Evolutionary conservation across 1,140 invertebrate species (phyloP).

Genomic region (Choristoneura fumiferana): DNA sequence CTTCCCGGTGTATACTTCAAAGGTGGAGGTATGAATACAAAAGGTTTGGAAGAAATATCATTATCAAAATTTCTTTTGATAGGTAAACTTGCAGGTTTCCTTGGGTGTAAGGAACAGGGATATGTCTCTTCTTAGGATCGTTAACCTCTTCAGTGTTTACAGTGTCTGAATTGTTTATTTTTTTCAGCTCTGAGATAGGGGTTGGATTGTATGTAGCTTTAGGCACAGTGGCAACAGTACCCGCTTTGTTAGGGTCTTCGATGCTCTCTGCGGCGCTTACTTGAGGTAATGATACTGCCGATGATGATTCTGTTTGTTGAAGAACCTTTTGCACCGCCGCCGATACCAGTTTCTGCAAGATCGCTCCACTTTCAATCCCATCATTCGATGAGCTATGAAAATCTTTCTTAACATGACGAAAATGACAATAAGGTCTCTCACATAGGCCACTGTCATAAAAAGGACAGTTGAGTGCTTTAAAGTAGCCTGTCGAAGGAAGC

Average conservation of each 20-base stretch:
- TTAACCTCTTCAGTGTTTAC: conserved; percentile 50
- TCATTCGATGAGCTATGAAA: conserved; percentile 51
- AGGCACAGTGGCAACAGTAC: conserved; percentile 24
- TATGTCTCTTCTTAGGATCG: conserved; percentile 66
- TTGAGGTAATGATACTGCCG: conserved; percentile 23
- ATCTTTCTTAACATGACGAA: conserved; percentile 87
- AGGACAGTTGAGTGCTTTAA: conserved; percentile 90
- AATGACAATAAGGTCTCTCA: conserved; percentile 93
- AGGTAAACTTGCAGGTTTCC: conserved; percentile 60
- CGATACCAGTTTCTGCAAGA: conserved; percentile 72
- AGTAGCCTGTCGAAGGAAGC: conserved; percentile 92
- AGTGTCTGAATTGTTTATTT: conserved; percentile 52
- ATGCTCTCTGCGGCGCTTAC: conserved; percentile 16
- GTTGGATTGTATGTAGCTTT: conserved; percentile 76
- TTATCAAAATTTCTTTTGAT: conserved; percentile 58
- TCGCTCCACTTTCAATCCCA: conserved; percentile 63
- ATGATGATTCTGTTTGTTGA: conserved; percentile 54
- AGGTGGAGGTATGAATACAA: conserved; percentile 61
- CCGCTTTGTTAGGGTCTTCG: conserved; percentile 25
- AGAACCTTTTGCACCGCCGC: conserved; percentile 74
- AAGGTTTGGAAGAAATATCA: conserved; percentile 56
- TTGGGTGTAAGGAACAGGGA: conserved; percentile 76
- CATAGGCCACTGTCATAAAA: conserved; percentile 89
- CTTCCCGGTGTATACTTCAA: conserved; percentile 67
- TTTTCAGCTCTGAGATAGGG: conserved; percentile 75